Percentiles rank a stretch among this genome's conserved stretches.
Evolutionary conservation across 2,888 invertebrate species (phyloP).

Genomic region (Sminthurides aquaticus): DNA sequence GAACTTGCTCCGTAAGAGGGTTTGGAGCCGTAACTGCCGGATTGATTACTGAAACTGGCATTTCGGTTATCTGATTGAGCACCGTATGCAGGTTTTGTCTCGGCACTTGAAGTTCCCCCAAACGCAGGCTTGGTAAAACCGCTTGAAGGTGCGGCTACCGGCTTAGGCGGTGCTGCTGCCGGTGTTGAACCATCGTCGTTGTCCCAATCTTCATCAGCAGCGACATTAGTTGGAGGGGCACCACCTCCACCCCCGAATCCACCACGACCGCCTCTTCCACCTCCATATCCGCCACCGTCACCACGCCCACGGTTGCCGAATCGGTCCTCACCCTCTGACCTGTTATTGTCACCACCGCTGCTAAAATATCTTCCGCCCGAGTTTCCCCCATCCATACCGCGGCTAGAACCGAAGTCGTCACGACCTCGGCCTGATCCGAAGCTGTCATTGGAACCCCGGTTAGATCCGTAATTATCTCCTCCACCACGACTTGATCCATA

Average conservation of each 20-base stretch:
- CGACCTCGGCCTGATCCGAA: no score
- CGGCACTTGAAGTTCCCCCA: no score
- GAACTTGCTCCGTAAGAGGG: no score
- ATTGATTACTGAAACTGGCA: no score
- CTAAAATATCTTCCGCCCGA: background rate
- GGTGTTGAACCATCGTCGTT: background rate
- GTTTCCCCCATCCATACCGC: no score
- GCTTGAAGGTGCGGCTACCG: background rate
- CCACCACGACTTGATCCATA: background rate
- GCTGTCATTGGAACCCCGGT: no score
- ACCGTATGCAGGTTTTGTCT: no score
- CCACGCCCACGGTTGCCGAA: background rate
- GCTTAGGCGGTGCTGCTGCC: background rate
- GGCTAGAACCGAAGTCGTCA: no score
- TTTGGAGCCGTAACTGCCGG: no score
- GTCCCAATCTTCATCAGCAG: slow-evolving; percentile 14
- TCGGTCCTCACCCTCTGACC: background rate
- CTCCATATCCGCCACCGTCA: background rate
- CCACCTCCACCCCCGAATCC: background rate
- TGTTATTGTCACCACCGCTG: background rate
- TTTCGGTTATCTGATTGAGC: no score
- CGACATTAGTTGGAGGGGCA: background rate
- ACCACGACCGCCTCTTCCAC: background rate
- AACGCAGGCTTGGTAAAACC: no score
- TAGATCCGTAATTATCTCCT: background rate